phyloP scores from a whole-genome alignment of 2,888 invertebrate species.

The Geotrupes spiniger region DNA sequence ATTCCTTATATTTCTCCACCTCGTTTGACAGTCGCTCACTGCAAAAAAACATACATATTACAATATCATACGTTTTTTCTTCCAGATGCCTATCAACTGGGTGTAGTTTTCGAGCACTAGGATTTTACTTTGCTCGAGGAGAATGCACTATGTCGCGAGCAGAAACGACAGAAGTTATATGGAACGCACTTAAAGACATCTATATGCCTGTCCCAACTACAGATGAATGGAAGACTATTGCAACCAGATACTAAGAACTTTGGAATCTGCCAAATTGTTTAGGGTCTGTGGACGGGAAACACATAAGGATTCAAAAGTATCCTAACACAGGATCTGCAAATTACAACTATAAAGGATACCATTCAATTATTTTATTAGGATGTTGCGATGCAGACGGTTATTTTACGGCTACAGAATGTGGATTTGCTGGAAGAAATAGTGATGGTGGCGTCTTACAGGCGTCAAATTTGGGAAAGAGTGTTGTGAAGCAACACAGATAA shows the following conservation, averaged over 20 bases:
- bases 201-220: slow-evolving; percentile 24
- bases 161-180: not conserved
- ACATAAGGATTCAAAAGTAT: slow-evolving; percentile 33
- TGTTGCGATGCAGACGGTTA: slow-evolving; percentile 36
- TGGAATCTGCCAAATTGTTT: slow-evolving; percentile 17
- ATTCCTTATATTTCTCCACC: too few species aligned
- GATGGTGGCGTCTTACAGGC: slow-evolving; percentile 36
- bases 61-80: too few species aligned
- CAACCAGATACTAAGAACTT: slow-evolving; percentile 6
- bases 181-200: not conserved
- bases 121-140: slow-evolving; percentile 9
- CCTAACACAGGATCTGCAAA: slow-evolving; percentile 30
- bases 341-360: slow-evolving; percentile 36
- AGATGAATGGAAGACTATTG: slow-evolving; percentile 28
- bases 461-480: slow-evolving; percentile 25
- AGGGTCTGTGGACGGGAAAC: slow-evolving; percentile 19
- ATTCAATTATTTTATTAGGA: slow-evolving; percentile 36
- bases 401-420: slow-evolving; percentile 36
- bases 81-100: slow-evolving; percentile 15
- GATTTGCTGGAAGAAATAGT: slow-evolving; percentile 36
- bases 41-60: too few species aligned
- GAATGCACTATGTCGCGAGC: not conserved
- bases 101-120: not conserved
- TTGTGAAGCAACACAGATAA: slow-evolving; percentile 8
- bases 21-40: too few species aligned